Evolutionary conservation across 2,888 invertebrate species (phyloP).

Genomic region (Toxonevra muliebris): DNA sequence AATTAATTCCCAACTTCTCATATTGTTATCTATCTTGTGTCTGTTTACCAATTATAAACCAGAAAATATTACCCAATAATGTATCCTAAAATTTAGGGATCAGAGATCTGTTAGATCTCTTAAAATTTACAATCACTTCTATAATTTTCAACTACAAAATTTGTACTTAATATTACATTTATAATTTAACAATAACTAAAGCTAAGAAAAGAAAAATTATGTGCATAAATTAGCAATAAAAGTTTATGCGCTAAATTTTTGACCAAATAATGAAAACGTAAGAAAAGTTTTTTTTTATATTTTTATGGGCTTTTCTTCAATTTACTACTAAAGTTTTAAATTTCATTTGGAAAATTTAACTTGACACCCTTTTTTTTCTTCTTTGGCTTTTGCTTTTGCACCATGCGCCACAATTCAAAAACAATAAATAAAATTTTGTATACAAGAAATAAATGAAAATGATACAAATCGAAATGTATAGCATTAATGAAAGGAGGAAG

Average conservation of each 20-base stretch:
- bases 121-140: too few relatives aligned
- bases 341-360: neutral
- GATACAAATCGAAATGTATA: neutral
- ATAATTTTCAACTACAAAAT: neutral
- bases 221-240: constrained; percentile 61
- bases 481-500: too few relatives aligned
- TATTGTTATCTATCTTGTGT: too few relatives aligned
- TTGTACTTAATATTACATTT: constrained; percentile 22
- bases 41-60: too few relatives aligned
- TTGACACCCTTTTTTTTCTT: constrained; percentile 13
- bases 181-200: constrained; percentile 16
- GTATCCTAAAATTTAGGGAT: too few relatives aligned
- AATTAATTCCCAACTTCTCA: too few relatives aligned
- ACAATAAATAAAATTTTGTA: constrained; percentile 15
- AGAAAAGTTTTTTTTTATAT: neutral
- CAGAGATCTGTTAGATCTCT: too few relatives aligned
- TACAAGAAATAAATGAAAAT: constrained; percentile 15
- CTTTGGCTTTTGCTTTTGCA: too few relatives aligned
- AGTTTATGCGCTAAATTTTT: constrained; percentile 33
- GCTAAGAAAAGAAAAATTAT: constrained; percentile 43
- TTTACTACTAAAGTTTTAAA: neutral
- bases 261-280: neutral
- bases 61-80: too few relatives aligned
- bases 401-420: neutral
- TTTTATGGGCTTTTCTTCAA: neutral